Base-by-base conservation (phyloP, 92 coral and sea anemone species). In the Palythoa caribaeorum region DNA sequence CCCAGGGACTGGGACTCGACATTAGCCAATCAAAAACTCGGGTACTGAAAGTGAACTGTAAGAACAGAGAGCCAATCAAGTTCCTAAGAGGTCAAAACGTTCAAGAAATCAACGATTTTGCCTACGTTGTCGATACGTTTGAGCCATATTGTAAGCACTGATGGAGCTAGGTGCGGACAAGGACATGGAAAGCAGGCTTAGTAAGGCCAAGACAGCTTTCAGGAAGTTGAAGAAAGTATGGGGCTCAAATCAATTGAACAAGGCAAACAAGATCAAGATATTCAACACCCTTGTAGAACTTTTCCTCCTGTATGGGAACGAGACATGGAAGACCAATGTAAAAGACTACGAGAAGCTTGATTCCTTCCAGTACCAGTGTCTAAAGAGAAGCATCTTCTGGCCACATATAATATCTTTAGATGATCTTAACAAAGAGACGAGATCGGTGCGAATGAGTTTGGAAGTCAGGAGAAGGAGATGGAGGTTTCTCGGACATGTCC, bases 351-450 rank as follows among this genome's bases (percentile, higher is more conserved):
- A 13, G 65, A 55, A 55, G 63, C 63, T 10, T 10, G 13, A 55
- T 55, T 55, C 13, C 9, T 55, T 55, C 17, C 63, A 55, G 63
- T 55, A 55, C 63, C 63, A 55, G 2, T 10, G 11, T 11, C 17
- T 55, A 9, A 57, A 57, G 65, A 36, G 35, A 11, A 14, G 60
- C 12, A 54, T 54, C 60, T 54, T 54, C 60, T 54, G 60, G 48
- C 39, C 48, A 71, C 1, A 71, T 71, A 2, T 35, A 39, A 71
- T 71, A 35, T 35, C 76, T 71, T 39, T 59, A 86, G 63, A 76
- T 9, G 47, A 86, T 60, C 20, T 84, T 72, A 54, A 54, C 13
- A 5, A 54, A 54, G 13, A 54, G 60, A 54, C 13, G 13, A 11
- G 13, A 54, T 54, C 13, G 60, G 60, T 54, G 2, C 60, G 60